These are phyloP conservation scores for Agrochola litura DNA, from an alignment of 2,888 invertebrate species.

Conservation along the genomic window DNA sequence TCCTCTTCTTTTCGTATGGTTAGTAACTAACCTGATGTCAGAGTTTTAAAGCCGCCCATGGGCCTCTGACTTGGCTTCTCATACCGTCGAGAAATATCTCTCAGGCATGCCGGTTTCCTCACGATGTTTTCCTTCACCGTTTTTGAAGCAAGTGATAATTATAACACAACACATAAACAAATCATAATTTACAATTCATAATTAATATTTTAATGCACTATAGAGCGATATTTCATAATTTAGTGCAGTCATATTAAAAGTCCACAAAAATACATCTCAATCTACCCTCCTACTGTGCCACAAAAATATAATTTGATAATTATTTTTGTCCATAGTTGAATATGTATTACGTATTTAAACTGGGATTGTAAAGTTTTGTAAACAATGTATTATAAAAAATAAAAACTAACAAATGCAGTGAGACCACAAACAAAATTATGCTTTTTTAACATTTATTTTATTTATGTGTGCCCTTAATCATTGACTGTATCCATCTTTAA, in stretches of 20 bases:
- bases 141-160: too few species aligned
- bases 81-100: too few species aligned
- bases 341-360: slow-evolving; percentile 35
- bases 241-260: neutral
- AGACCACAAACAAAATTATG: slow-evolving; percentile 57
- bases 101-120: too few species aligned
- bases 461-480: slow-evolving; percentile 13
- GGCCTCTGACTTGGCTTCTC: too few species aligned
- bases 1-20: too few species aligned
- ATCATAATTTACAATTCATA: too few species aligned
- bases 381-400: slow-evolving; percentile 53
- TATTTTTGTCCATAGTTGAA: slow-evolving; percentile 59
- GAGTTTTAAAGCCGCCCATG: too few species aligned
- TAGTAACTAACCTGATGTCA: too few species aligned
- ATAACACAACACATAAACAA: too few species aligned
- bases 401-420: slow-evolving; percentile 47
- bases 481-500: neutral
- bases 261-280: slow-evolving; percentile 35
- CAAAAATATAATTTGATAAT: slow-evolving; percentile 33
- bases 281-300: slow-evolving; percentile 38
- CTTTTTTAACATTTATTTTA: slow-evolving; percentile 9
- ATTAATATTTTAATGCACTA: neutral
- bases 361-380: slow-evolving; percentile 46
- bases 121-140: too few species aligned
- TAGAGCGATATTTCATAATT: neutral